These are phyloP conservation scores for Hemithea aestivaria DNA, from an alignment of 2,888 invertebrate species.

Conservation along the genomic window DNA sequence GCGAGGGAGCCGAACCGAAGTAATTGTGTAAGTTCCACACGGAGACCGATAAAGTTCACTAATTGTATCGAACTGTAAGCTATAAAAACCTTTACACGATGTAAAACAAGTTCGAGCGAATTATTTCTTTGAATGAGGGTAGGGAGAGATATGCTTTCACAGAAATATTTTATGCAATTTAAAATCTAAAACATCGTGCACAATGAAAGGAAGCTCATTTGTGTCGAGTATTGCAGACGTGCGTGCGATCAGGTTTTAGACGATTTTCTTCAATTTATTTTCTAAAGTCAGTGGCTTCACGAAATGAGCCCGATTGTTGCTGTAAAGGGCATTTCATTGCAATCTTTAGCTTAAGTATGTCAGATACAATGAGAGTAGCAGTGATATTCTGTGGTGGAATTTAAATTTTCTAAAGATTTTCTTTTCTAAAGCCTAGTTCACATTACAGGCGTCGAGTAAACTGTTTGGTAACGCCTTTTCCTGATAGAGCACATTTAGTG, in stretches of 20 bases:
- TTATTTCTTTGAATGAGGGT: slow-evolving; percentile 1
- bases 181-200: slow-evolving; percentile 15
- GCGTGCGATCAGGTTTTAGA: slow-evolving; percentile 10
- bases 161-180: slow-evolving; percentile 16
- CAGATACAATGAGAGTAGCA: no score
- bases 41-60: slow-evolving; percentile 10
- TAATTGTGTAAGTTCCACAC: slow-evolving; percentile 8
- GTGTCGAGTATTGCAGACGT: slow-evolving; percentile 5
- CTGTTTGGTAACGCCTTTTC: no score
- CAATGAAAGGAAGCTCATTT: slow-evolving; percentile 20
- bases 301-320: slow-evolving; percentile 8
- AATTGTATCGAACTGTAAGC: slow-evolving; percentile 1
- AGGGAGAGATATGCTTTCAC: neutral
- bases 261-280: slow-evolving; percentile 31
- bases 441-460: no score
- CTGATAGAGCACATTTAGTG: no score
- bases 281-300: slow-evolving; percentile 3
- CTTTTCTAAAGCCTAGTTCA: no score
- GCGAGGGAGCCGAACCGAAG: slow-evolving; percentile 5
- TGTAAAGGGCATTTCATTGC: slow-evolving; percentile 12
- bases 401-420: no score
- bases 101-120: neutral
- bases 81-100: neutral
- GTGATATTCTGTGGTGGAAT: no score
- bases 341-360: no score